phyloP scores from a whole-genome alignment of 2,113 vertebrate species.

The Ellobius talpinus region DNA sequence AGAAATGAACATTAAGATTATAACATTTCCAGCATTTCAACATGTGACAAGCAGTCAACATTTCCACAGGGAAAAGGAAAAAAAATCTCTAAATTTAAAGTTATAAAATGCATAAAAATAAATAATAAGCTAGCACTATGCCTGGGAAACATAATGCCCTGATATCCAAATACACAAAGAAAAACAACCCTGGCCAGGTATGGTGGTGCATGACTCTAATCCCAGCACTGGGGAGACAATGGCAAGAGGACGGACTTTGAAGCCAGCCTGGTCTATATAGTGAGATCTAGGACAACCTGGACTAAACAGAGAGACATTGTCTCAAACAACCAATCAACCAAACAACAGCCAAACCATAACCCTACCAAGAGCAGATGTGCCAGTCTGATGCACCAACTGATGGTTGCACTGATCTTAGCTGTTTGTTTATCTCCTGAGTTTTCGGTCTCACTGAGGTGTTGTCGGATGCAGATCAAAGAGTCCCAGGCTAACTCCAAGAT shows the following conservation, averaged over 20 bases:
- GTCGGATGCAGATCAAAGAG: too few relatives aligned
- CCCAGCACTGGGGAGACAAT: not conserved
- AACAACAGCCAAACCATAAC: not conserved
- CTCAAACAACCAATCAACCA: not conserved
- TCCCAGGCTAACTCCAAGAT: too few relatives aligned
- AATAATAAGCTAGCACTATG: not conserved
- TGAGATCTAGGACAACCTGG: not conserved
- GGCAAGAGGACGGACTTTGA: not conserved
- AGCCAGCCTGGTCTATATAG: not conserved
- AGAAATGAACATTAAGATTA: not conserved
- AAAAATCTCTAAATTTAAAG: not conserved
- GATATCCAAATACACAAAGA: not conserved
- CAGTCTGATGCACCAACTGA: rapidly evolving
- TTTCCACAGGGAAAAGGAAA: not conserved
- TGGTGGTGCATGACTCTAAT: not conserved
- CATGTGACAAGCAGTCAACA: not conserved
- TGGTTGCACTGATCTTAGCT: rapidly evolving
- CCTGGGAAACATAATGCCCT: not conserved
- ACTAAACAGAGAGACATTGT: not conserved
- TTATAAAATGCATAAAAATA: not conserved
- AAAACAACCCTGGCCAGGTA: not conserved
- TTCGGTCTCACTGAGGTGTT: too few relatives aligned
- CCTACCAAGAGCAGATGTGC: not conserved
- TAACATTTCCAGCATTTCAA: not conserved
- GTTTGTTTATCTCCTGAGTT: not conserved